These are phyloP conservation scores for Spialia ferax DNA, from an alignment of 2,888 invertebrate species.

Conservation along the genomic window DNA sequence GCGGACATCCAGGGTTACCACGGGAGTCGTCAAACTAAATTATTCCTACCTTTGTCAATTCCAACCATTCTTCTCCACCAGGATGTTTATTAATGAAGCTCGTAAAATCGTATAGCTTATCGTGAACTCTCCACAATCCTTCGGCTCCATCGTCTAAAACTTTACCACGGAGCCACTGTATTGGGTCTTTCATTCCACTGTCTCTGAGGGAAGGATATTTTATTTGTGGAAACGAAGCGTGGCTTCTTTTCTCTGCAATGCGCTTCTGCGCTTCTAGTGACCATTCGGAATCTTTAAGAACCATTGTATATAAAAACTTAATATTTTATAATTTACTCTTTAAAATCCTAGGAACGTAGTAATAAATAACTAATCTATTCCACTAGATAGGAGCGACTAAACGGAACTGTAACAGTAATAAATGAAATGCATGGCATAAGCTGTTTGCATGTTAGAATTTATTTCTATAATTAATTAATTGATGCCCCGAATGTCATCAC, in stretches of 20 bases:
- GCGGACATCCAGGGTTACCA: no score
- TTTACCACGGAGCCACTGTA: conserved; percentile 89
- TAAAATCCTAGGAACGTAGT: neutral
- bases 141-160: conserved; percentile 90
- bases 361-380: neutral
- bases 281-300: conserved; percentile 58
- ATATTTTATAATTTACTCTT: neutral
- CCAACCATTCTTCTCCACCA: conserved; percentile 93
- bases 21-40: no score
- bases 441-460: neutral
- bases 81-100: conserved; percentile 94
- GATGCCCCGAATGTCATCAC: no score
- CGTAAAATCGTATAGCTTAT: conserved; percentile 94
- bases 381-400: neutral
- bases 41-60: conserved; percentile 86
- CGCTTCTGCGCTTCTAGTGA: conserved; percentile 60
- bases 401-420: neutral
- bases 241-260: conserved; percentile 62
- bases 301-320: conserved; percentile 49
- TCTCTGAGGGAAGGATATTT: conserved; percentile 82
- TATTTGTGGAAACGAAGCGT: conserved; percentile 79
- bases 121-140: conserved; percentile 91
- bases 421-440: neutral
- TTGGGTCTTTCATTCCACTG: conserved; percentile 59
- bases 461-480: conserved; percentile 13